Percentiles rank a stretch among this genome's conserved stretches.
phyloP scores from a whole-genome alignment of 2,113 vertebrate species.

The Etia nguti region DNA sequence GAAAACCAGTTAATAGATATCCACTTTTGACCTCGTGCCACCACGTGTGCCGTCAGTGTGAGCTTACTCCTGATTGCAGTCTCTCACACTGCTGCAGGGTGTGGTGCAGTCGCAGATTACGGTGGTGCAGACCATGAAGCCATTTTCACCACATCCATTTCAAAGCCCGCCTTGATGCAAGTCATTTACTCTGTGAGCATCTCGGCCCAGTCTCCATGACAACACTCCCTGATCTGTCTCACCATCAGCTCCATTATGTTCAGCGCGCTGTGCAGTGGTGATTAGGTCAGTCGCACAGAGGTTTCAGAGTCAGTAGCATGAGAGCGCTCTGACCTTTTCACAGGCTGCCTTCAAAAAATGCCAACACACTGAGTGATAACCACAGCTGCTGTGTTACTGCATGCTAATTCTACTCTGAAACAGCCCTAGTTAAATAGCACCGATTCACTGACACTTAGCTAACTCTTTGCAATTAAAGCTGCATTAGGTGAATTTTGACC shows the following conservation, averaged over 20 bases:
- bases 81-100: background rate
- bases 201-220: conserved; percentile 52
- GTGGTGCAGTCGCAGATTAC: background rate
- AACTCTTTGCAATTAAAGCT: background rate
- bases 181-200: conserved; percentile 22
- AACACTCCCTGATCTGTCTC: conserved; percentile 34
- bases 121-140: background rate
- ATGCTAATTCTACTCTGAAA: background rate
- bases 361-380: background rate
- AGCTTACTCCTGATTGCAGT: background rate
- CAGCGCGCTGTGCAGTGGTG: background rate
- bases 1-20: background rate
- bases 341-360: background rate
- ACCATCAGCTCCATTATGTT: conserved; percentile 8
- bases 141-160: conserved; percentile 11
- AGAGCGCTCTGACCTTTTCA: background rate
- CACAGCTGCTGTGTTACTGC: background rate
- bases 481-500: background rate
- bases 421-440: background rate
- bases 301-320: background rate
- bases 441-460: background rate
- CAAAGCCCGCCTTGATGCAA: conserved; percentile 8
- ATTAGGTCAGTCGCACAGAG: background rate
- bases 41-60: background rate
- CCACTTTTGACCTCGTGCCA: background rate